Evolutionary conservation across 2,888 invertebrate species (phyloP).

Genomic region (Melieria picta): DNA sequence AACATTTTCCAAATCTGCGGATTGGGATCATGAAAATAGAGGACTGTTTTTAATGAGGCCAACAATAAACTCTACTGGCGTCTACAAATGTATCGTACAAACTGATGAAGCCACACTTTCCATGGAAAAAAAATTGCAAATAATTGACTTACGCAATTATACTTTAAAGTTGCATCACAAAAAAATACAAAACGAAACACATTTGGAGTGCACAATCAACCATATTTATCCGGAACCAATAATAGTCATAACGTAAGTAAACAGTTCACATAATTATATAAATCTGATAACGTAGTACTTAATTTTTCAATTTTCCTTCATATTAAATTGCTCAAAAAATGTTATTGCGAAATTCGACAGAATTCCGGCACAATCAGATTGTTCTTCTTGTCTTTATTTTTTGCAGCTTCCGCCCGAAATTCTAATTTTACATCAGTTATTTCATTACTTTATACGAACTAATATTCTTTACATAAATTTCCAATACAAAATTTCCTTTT

Average conservation of each 20-base stretch:
- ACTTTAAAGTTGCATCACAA: slow-evolving; percentile 40
- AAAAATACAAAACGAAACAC: slow-evolving; percentile 44
- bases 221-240: slow-evolving; percentile 46
- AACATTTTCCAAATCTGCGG: slow-evolving; percentile 73
- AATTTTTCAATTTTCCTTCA: too few relatives aligned
- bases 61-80: slow-evolving; percentile 76
- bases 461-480: too few relatives aligned
- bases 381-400: too few relatives aligned
- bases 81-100: slow-evolving; percentile 76
- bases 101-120: slow-evolving; percentile 67
- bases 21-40: slow-evolving; percentile 76
- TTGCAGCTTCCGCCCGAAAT: too few relatives aligned
- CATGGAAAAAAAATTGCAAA: slow-evolving; percentile 42
- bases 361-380: too few relatives aligned
- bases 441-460: too few relatives aligned
- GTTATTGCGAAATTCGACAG: too few relatives aligned
- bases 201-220: slow-evolving; percentile 43
- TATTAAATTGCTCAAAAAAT: too few relatives aligned
- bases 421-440: too few relatives aligned
- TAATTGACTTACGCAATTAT: slow-evolving; percentile 46
- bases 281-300: too few relatives aligned
- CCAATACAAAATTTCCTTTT: too few relatives aligned
- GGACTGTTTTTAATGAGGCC: slow-evolving; percentile 77
- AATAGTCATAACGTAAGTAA: slow-evolving; percentile 44
- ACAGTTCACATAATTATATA: too few relatives aligned